phyloP scores from a whole-genome alignment of 2,888 invertebrate species.

The Aplocera efformata region DNA sequence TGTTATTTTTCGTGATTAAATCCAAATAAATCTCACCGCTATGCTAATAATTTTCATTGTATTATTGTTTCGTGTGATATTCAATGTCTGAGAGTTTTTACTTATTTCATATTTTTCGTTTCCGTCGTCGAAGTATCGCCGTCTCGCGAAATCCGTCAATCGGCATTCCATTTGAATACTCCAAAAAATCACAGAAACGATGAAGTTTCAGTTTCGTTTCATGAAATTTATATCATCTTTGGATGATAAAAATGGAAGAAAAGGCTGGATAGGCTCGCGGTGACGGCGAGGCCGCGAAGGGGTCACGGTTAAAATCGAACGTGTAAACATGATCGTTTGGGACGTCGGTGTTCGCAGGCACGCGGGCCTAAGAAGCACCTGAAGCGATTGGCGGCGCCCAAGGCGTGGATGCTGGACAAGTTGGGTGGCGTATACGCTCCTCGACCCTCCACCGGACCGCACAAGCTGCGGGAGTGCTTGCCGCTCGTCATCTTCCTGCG shows the following conservation, averaged over 20 bases:
- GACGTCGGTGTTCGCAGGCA: constrained; percentile 82
- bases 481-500: constrained; percentile 98
- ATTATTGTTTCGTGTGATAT: background rate
- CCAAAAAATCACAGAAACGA: background rate
- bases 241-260: too few relatives aligned
- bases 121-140: background rate
- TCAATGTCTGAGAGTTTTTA: background rate
- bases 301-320: too few relatives aligned
- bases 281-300: too few relatives aligned
- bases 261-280: too few relatives aligned
- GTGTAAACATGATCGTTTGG: too few relatives aligned
- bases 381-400: constrained; percentile 99
- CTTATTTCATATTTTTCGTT: constrained; percentile 6
- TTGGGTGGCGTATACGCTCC: constrained; percentile 98
- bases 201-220: background rate
- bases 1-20: constrained; percentile 34
- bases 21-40: constrained; percentile 49
- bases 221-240: too few relatives aligned
- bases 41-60: constrained; percentile 10
- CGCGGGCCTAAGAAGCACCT: constrained; percentile 99
- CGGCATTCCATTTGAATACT: background rate
- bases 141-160: background rate
- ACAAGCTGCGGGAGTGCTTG: constrained; percentile 97
- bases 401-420: constrained; percentile 99
- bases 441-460: constrained; percentile 98